Evolutionary conservation across 1,140 invertebrate genomes (phyloP).

Genomic region (Apis florea): DNA sequence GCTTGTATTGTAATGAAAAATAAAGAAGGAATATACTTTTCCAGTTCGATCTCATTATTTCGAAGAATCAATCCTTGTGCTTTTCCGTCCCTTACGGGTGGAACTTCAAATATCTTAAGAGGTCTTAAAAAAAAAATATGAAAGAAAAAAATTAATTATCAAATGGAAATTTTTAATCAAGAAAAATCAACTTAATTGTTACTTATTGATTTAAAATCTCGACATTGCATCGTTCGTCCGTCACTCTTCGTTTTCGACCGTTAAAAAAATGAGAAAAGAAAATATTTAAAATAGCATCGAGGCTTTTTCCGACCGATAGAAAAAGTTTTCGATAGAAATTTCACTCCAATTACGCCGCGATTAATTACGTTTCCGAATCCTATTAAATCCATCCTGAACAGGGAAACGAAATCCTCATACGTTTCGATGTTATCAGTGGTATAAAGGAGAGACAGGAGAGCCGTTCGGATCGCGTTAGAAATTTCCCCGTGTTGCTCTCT

Average conservation of each 20-base stretch:
- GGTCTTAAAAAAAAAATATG: too few relatives aligned
- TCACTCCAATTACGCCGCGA: not conserved
- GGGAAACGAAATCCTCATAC: not conserved
- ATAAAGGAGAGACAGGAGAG: slow-evolving; percentile 16
- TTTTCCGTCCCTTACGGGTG: too few relatives aligned
- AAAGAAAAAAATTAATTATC: too few relatives aligned
- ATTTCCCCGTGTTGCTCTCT: slow-evolving; percentile 40
- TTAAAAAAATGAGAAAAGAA: not conserved
- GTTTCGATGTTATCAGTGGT: slow-evolving; percentile 8
- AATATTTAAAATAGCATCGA: not conserved
- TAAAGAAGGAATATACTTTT: too few relatives aligned
- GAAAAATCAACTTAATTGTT: too few relatives aligned
- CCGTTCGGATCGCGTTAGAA: slow-evolving; percentile 39
- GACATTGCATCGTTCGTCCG: not conserved
- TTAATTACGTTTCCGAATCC: not conserved
- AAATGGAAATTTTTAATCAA: too few relatives aligned
- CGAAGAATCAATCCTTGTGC: too few relatives aligned
- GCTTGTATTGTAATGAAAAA: too few relatives aligned
- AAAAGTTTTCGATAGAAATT: not conserved
- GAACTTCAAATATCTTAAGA: too few relatives aligned
- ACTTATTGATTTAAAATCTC: too few relatives aligned
- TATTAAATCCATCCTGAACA: slow-evolving; percentile 6
- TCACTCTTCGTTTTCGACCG: not conserved
- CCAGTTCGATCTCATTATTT: too few relatives aligned
- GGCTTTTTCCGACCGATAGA: not conserved